Conservation (phyloP, 2,113 vertebrate genomes). For the Ceratotherium simum region DNA sequence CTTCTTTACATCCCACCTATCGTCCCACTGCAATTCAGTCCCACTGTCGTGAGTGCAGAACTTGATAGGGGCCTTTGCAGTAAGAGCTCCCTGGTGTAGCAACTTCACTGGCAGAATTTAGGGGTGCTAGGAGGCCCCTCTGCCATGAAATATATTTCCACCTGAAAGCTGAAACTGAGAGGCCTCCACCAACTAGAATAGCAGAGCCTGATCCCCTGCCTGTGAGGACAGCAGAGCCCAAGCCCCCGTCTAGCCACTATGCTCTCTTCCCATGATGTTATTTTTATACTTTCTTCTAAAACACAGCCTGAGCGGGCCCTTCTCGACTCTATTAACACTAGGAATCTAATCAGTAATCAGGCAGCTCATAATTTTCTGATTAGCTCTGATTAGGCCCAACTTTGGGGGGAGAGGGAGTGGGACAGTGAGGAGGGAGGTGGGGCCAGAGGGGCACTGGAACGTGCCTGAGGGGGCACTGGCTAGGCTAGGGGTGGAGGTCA, state of each 20-base stretch:
- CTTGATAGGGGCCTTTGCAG: neutral
- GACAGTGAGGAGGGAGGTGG: slow-evolving; percentile 65
- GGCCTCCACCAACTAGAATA: neutral
- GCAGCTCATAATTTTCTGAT: slow-evolving; percentile 94
- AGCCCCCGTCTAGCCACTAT: slow-evolving; percentile 53
- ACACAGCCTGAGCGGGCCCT: slow-evolving; percentile 89
- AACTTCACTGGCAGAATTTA: neutral
- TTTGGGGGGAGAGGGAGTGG: slow-evolving; percentile 80
- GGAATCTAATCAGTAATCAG: slow-evolving; percentile 94
- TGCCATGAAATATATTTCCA: neutral
- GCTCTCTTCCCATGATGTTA: slow-evolving; percentile 84
- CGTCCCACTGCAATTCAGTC: neutral
- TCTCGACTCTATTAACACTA: slow-evolving; percentile 93
- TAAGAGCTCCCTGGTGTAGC: neutral
- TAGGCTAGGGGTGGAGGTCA: neutral
- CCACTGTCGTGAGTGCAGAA: neutral
- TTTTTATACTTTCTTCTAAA: slow-evolving; percentile 90
- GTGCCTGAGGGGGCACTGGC: slow-evolving; percentile 12
- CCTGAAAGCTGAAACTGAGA: neutral
- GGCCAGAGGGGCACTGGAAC: neutral
- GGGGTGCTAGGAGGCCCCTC: neutral
- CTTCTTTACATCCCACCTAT: neutral
- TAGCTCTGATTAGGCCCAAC: slow-evolving; percentile 92
- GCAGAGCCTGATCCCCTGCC: neutral
- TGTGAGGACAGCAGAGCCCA: neutral